These are phyloP conservation scores for Steinernema carpocapsae DNA, from an alignment of 2,888 invertebrate genomes.

Conservation along the genomic window DNA sequence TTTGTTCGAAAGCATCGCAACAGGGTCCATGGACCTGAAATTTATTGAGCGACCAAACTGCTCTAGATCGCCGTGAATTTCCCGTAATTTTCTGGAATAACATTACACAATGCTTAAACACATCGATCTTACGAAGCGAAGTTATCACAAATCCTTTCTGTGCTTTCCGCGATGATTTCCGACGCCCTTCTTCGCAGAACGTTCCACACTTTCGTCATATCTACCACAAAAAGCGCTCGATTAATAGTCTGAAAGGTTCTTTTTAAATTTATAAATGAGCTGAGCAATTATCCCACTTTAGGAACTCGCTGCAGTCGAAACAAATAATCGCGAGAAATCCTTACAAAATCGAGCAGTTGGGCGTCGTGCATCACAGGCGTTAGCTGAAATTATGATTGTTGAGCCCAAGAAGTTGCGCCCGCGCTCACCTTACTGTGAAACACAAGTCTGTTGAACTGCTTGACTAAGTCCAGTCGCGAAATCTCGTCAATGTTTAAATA, in stretches of 20 bases:
- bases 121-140: conserved; percentile 43
- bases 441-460: conserved; percentile 2
- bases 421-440: not conserved
- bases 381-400: not conserved
- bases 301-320: not conserved
- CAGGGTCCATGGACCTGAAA: conserved; percentile 62
- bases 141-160: conserved; percentile 41
- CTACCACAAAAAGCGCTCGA: conserved; percentile 43
- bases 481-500: not conserved
- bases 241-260: conserved; percentile 39
- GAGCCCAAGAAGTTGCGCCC: too few species aligned
- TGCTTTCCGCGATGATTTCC: conserved; percentile 41
- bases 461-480: not conserved
- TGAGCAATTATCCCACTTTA: not conserved
- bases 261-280: not conserved
- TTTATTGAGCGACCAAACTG: conserved; percentile 53
- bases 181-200: conserved; percentile 42
- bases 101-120: too few species aligned
- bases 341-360: not conserved
- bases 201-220: conserved; percentile 46
- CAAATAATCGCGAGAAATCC: not conserved
- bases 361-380: not conserved
- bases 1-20: conserved; percentile 62
- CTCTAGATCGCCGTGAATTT: conserved; percentile 44
- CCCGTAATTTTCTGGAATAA: not conserved